Evolutionary conservation across 1,140 invertebrate genomes (phyloP).

Genomic region (Nasonia longicornis): DNA sequence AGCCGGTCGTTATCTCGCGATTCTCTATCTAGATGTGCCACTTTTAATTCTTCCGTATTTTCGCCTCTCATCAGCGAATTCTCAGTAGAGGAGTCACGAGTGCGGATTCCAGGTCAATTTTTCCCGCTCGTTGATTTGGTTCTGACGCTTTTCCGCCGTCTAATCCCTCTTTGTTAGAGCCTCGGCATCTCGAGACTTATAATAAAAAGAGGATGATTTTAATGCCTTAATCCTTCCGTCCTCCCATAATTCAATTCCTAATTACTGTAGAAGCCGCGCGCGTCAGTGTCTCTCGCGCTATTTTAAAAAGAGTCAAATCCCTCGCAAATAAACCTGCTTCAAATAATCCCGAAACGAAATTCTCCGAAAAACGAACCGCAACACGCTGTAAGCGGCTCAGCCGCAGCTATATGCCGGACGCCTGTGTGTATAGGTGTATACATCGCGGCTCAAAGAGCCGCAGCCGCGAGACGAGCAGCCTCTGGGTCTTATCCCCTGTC

Average conservation of each 20-base stretch:
- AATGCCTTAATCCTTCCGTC: too few species aligned
- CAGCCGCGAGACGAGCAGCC: too few species aligned
- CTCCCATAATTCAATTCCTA: too few species aligned
- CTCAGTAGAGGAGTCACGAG: background rate
- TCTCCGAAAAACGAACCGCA: background rate
- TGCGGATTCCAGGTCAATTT: constrained; percentile 25
- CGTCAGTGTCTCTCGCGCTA: too few species aligned
- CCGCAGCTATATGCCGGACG: background rate
- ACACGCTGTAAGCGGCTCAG: background rate
- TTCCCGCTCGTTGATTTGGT: background rate
- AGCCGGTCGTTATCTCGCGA: background rate
- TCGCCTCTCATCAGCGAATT: constrained; percentile 22
- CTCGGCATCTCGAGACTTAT: background rate
- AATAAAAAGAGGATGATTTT: background rate
- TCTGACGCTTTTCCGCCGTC: background rate
- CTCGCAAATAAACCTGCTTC: background rate
- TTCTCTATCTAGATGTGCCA: constrained; percentile 10
- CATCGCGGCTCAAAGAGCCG: too few species aligned
- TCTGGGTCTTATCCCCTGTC: too few species aligned
- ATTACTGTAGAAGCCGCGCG: too few species aligned
- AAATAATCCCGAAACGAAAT: background rate
- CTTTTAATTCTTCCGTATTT: constrained; percentile 26
- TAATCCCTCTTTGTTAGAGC: background rate
- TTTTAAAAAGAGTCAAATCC: background rate
- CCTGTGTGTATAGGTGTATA: too few species aligned